Evolutionary conservation across 1,140 invertebrate species (phyloP), one percentile per base, ranked within the genome.

Genomic region (Lordiphosa collinella): DNA sequence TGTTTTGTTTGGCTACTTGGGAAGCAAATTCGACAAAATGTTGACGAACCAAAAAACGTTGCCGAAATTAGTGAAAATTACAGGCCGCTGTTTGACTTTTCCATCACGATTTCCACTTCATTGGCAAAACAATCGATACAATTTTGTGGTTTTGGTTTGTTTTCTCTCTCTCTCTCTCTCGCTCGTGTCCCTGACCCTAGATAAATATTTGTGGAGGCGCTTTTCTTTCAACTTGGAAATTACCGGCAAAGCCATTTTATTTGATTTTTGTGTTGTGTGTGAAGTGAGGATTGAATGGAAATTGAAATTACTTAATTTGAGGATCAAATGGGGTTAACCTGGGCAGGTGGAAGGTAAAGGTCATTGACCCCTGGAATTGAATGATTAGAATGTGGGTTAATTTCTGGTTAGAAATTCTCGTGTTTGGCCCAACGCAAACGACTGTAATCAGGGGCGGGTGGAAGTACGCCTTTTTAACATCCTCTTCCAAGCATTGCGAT

Each of bases 81-180:
- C 64, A 67, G 64, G 54, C 64, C 61, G 48, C 64, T 58, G 62
- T 66, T 68, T 66, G 65, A 22, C 63, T 60, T 48, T 67, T 43
- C 41, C 9, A 68, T 68, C 65, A 68, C 65, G 65, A 68, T 68
- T 68, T 68, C 48, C 64, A 68, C 63, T 60, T 68, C 54, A 68
- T 68, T 67, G 65, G 62, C 60, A 56, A 68, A 32, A 11, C 49
- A 40, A 68, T 68, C 65, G 55, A 67, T 68, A 68, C 63, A 60
- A 68, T 53, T 68, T 68, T 51, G 59, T 41, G 48, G 12, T 36
- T 66, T 47, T 44, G 32, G 31, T 61, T 41, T 55, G 5, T 48
- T 49, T 36, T 32, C 37, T 41, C 22, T 25, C 22, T 1, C 22
- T 25, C 22, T 6, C 4, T 25, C 22, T 6, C 3, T 25, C 22